A percentile compares a stretch with the other conserved stretches of the same genome.
Evolutionary conservation across 2,113 vertebrate genomes (phyloP).

Genomic region (Ornithorhynchus anatinus): DNA sequence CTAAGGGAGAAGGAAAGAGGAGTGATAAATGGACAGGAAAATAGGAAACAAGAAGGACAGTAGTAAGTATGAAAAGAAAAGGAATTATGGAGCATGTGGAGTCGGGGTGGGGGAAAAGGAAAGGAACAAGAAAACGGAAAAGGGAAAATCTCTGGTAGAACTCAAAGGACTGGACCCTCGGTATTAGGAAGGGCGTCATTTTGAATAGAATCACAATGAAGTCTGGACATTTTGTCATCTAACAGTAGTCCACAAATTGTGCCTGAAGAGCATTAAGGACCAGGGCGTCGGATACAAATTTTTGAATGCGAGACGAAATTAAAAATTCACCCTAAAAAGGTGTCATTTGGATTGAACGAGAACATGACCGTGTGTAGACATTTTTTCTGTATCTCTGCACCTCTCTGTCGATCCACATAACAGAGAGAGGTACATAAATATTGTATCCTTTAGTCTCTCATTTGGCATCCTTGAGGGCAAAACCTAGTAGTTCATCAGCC

Average conservation of each 20-base stretch:
- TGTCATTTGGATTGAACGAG: not conserved
- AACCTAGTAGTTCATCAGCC: not conserved
- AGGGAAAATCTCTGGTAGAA: not conserved
- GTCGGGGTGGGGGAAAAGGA: not conserved
- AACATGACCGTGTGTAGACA: not conserved
- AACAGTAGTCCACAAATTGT: not conserved
- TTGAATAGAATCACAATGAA: not conserved
- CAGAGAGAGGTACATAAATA: not conserved
- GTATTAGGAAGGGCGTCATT: not conserved
- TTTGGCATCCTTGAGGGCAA: not conserved
- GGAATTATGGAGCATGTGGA: not conserved
- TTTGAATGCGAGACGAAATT: conserved; percentile 3
- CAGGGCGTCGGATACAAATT: not conserved
- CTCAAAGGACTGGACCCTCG: too few relatives aligned
- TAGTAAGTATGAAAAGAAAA: not conserved
- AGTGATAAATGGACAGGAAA: not conserved
- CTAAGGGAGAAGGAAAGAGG: not conserved
- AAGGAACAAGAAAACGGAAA: not conserved
- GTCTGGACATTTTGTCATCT: not conserved
- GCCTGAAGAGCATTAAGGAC: not conserved
- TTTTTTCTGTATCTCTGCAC: not conserved
- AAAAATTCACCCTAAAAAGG: not conserved
- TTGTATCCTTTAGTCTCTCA: not conserved
- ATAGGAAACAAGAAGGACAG: not conserved
- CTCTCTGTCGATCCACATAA: not conserved